Evolutionary conservation across 2,113 vertebrate genomes (phyloP).

Genomic region (Bufo gargarizans): DNA sequence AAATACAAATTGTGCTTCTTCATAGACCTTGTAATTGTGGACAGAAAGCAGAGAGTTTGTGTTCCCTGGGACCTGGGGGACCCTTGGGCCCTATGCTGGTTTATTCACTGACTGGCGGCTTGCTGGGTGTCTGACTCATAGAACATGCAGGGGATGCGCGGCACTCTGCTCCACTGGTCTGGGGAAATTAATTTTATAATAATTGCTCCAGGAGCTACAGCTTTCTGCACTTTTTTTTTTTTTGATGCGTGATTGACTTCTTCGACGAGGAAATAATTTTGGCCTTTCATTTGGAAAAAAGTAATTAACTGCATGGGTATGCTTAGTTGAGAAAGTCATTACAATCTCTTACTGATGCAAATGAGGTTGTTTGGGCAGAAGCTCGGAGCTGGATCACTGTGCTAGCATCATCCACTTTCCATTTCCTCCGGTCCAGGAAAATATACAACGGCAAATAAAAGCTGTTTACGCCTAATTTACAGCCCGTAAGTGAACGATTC

Average conservation of each 20-base stretch:
- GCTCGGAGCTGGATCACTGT: constrained; percentile 60
- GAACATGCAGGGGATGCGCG: neutral
- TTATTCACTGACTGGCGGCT: neutral
- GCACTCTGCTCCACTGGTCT: constrained; percentile 56
- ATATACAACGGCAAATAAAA: constrained; percentile 60
- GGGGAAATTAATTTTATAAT: constrained; percentile 69
- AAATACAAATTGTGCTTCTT: neutral
- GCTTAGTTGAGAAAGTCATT: constrained; percentile 75
- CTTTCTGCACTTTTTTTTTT: constrained; percentile 57
- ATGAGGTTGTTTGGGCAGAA: constrained; percentile 62
- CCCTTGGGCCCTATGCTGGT: neutral
- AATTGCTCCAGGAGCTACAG: constrained; percentile 63
- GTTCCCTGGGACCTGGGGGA: neutral
- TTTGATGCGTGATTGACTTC: constrained; percentile 61
- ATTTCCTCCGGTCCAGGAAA: neutral
- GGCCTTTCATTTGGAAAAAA: constrained; percentile 71
- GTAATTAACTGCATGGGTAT: constrained; percentile 73
- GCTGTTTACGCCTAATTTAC: constrained; percentile 29
- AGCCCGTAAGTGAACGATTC: neutral
- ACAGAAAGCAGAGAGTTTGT: neutral
- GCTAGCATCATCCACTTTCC: constrained; percentile 55
- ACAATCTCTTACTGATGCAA: constrained; percentile 72
- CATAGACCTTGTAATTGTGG: neutral
- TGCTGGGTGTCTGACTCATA: constrained; percentile 34
- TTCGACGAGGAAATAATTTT: constrained; percentile 69